Conservation (phyloP, 2,113 vertebrate species). For the Protobothrops mucrosquamatus region DNA sequence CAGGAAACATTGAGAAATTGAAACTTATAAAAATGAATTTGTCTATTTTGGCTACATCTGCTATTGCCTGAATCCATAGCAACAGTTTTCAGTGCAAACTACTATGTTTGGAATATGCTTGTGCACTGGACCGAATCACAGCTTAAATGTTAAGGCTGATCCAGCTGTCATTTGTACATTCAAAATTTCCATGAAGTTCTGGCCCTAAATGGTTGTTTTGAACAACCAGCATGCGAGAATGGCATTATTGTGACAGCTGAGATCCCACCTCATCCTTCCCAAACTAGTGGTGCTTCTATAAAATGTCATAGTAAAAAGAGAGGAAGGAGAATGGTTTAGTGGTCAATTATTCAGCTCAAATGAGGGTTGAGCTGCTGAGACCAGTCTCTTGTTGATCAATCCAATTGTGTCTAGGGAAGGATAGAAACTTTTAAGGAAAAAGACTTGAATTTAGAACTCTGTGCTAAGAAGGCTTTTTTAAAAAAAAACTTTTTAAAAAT, state of each 20-base stretch:
- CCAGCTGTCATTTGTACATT: not conserved
- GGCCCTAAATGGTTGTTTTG: not conserved
- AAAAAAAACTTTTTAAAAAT: not conserved
- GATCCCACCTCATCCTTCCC: not conserved
- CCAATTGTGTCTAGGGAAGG: not conserved
- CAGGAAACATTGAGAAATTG: not conserved
- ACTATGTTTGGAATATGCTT: conserved; percentile 19
- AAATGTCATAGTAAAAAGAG: not conserved
- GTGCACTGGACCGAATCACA: not conserved
- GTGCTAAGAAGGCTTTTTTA: not conserved
- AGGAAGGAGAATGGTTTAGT: not conserved
- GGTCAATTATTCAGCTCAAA: not conserved
- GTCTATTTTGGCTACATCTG: conserved; percentile 13
- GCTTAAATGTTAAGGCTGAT: not conserved
- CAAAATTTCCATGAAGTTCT: not conserved
- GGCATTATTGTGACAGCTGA: not conserved
- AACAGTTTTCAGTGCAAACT: conserved; percentile 16
- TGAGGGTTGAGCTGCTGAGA: not conserved
- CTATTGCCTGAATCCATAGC: conserved; percentile 1
- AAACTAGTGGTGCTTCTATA: not conserved
- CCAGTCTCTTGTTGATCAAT: not conserved
- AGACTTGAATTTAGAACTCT: not conserved
- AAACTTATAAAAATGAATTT: conserved; percentile 29
- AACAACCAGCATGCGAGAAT: not conserved
- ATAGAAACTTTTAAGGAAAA: not conserved